phyloP scores from a whole-genome alignment of 1,140 invertebrate genomes.

The Brachionus plicatilis region DNA sequence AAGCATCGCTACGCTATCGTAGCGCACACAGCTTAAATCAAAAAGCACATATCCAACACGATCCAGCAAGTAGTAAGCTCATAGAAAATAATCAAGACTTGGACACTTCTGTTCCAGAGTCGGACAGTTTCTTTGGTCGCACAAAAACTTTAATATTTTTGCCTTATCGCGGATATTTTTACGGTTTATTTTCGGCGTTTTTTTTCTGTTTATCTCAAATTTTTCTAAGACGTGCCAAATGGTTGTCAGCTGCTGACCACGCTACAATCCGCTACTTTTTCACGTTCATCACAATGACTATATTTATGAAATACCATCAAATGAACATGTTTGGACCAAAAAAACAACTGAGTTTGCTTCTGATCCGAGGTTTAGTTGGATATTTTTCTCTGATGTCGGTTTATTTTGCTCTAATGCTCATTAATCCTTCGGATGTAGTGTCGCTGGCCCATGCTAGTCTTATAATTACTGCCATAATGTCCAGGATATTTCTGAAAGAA shows the following conservation, averaged over 20 bases:
- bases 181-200: slow-evolving; percentile 5
- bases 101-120: background rate
- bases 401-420: slow-evolving; percentile 35
- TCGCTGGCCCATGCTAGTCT: slow-evolving; percentile 26
- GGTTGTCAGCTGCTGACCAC: slow-evolving; percentile 10
- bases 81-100: background rate
- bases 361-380: slow-evolving; percentile 4
- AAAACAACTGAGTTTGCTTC: background rate
- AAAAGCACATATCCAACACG: background rate
- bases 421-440: slow-evolving; percentile 4
- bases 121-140: background rate
- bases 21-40: background rate
- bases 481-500: slow-evolving; percentile 29
- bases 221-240: background rate
- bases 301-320: slow-evolving; percentile 16
- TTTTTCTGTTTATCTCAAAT: slow-evolving; percentile 23
- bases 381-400: slow-evolving; percentile 21
- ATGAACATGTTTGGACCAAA: background rate
- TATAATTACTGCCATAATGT: slow-evolving; percentile 30
- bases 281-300: background rate
- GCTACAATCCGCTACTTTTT: background rate
- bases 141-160: background rate
- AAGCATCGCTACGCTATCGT: slow-evolving; percentile 9
- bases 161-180: slow-evolving; percentile 8
- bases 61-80: background rate